A percentile compares a stretch with the other conserved stretches of the same genome.
Evolutionary conservation across 2,113 vertebrate species (phyloP).

Genomic region (Siniperca knerii): DNA sequence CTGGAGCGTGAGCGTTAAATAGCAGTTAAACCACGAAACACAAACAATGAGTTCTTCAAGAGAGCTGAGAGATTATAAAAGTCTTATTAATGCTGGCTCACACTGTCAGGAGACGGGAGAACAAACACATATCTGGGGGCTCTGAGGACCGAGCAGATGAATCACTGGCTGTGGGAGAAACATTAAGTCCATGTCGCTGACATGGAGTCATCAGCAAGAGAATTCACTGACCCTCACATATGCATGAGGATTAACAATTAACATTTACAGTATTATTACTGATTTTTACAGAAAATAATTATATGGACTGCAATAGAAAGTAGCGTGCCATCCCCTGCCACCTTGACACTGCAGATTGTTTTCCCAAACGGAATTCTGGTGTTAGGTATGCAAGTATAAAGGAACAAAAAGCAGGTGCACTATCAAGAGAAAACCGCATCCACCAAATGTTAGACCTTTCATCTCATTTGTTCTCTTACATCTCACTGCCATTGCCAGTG

Average conservation of each 20-base stretch:
- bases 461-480: not conserved
- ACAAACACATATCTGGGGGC: not conserved
- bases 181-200: not conserved
- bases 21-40: conserved; percentile 37
- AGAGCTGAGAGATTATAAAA: not conserved
- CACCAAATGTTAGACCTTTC: not conserved
- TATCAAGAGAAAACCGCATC: not conserved
- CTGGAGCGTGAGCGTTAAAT: conserved; percentile 26
- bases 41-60: conserved; percentile 39
- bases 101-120: not conserved
- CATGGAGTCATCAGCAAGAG: not conserved
- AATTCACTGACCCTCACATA: not conserved
- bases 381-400: not conserved
- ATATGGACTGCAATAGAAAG: not conserved
- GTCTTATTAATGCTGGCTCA: not conserved
- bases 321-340: not conserved
- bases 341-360: not conserved
- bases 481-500: not conserved
- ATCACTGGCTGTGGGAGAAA: conserved; percentile 18
- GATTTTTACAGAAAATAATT: not conserved
- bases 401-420: not conserved
- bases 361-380: not conserved
- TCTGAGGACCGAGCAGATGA: conserved; percentile 15
- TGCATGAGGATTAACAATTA: not conserved
- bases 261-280: not conserved